Conservation (phyloP, 2,113 vertebrate genomes). For the Hylia prasina region DNA sequence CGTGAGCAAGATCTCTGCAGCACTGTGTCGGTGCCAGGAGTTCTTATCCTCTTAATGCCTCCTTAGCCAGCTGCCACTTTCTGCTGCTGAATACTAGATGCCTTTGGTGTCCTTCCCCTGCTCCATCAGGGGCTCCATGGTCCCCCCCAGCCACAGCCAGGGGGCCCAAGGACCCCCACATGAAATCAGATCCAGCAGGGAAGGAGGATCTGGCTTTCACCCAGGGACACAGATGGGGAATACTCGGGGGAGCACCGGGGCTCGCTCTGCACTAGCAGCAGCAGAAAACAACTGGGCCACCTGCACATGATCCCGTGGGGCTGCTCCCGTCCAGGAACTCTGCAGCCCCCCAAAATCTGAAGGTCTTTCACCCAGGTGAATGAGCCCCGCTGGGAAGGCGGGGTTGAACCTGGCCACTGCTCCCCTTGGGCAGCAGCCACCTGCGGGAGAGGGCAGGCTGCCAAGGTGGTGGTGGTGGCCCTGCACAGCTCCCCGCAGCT, state of each 20-base stretch:
- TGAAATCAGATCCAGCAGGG: background rate
- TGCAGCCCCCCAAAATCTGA: rapidly evolving
- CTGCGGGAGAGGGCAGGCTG: background rate
- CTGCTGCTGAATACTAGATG: background rate
- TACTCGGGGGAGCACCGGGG: rapidly evolving
- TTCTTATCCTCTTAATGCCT: background rate
- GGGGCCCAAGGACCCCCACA: background rate
- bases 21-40: background rate
- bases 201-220: background rate
- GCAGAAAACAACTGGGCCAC: background rate
- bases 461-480: rapidly evolving
- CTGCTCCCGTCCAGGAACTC: background rate
- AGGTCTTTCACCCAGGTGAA: background rate
- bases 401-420: background rate
- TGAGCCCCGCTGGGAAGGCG: background rate
- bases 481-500: background rate
- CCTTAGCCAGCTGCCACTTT: background rate
- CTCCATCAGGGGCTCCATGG: background rate
- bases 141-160: background rate
- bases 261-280: rapidly evolving
- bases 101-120: background rate
- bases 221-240: background rate
- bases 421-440: background rate
- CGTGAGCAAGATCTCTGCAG: background rate
- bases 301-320: rapidly evolving